Evolutionary conservation across 2,888 invertebrate species (phyloP), one percentile per base, ranked within the genome.

Genomic region (Altica lythri): DNA sequence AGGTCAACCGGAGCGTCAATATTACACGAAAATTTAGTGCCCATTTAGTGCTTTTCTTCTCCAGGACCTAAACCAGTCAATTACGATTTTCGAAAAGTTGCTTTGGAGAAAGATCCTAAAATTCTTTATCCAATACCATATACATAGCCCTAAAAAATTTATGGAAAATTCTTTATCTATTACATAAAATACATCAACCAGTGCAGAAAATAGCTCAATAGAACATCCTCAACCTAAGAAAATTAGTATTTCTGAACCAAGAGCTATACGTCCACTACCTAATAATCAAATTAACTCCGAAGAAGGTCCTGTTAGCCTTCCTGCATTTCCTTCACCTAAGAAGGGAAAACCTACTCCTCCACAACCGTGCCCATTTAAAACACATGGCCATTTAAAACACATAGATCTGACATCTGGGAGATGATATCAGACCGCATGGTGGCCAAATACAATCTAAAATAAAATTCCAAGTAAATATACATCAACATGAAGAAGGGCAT

Each of bases 41-140:
- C 93, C 91, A 8, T 90, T 92, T 18, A 90, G 90, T 68, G 88
- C 88, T 62, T 95, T 10, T 90, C 94, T 29, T 95, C 94, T 66
- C 95, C 95, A 3, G 94, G 94, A 2, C 89, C 91, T 0, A 94
- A 94, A 75, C 92, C 95, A 13, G 94, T 92, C 53, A 94, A 95
- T 79, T 95, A 95, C 77, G 95, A 95, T 78, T 95, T 95, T 77
- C 92, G 93, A 75, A 91, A 93, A 71, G 87, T 90, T 12, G 90
- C 92, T 4, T 86, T 93, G 37, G 94, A 93, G 68, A 84, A 92
- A 72, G 95, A 95, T 78, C 92, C 95, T 1, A 92, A 92, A 78
- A 95, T 96, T 59, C 82, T 92, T 59, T 95, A 95, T 75, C 96
- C 96, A 1, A 94, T 95, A 42, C 89, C 95, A 32, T 59, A 35